phyloP scores from a whole-genome alignment of 2,113 vertebrate genomes.

The Erpornis zantholeuca region DNA sequence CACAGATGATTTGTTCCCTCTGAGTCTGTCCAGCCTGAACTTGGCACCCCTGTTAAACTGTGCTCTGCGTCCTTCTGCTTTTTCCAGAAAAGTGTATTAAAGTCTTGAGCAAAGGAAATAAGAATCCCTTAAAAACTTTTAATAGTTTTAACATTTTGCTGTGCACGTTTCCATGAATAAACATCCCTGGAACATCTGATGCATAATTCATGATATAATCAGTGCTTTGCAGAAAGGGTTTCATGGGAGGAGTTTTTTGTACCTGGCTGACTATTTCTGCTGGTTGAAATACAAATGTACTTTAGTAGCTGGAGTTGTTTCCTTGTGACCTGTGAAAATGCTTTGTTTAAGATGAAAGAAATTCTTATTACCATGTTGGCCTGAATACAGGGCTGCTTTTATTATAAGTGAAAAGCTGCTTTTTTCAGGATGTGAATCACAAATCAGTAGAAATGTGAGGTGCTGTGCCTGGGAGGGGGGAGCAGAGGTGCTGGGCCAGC shows the following conservation, averaged over 20 bases:
- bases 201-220: conserved; percentile 54
- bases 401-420: not conserved
- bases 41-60: not conserved
- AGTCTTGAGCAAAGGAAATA: not conserved
- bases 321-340: not conserved
- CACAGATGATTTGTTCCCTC: not conserved
- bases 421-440: not conserved
- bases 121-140: conserved; percentile 4
- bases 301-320: conserved; percentile 33
- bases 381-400: conserved; percentile 7
- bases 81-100: not conserved
- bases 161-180: conserved; percentile 21
- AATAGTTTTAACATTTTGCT: conserved; percentile 26
- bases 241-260: conserved; percentile 7
- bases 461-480: not conserved
- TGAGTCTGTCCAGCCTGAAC: not conserved
- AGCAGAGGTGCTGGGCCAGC: not conserved
- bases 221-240: not conserved
- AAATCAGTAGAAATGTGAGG: not conserved
- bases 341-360: conserved; percentile 56
- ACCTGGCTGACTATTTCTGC: conserved; percentile 31
- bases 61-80: not conserved
- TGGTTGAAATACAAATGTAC: conserved; percentile 29
- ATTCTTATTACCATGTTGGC: not conserved
- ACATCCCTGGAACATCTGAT: not conserved